Base-by-base conservation (phyloP, 1,140 invertebrate species). In the Belonocnema kinseyi region DNA sequence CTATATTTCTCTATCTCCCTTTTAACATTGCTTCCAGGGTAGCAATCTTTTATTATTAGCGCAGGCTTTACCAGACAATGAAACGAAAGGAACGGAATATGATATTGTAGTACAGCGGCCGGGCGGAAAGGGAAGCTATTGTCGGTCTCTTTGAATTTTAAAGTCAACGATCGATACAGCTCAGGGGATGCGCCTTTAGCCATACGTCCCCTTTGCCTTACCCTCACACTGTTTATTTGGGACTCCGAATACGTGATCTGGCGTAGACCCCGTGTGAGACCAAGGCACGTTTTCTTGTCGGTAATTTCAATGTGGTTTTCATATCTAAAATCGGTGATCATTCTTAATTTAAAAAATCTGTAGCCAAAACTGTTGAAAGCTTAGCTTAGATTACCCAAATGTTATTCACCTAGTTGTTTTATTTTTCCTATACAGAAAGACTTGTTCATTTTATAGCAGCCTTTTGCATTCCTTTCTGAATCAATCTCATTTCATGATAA, bases 131-230 rank as follows among this genome's bases (percentile, higher is more conserved):
- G 90, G 88, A 90, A 91, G 89, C 90, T 90, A 91, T 92, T 91
- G 91, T 92, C 90, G 91, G 91, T 91, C 90, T 91, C 90, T 92
- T 92, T 92, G 90, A 92, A 91, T 92, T 92, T 92, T 92, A 91
- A 92, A 92, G 91, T 92, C 91, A 90, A 87, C 89, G 90, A 91
- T 90, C 90, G 89, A 91, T 91, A 91, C 87, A 85, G 86, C 90
- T 88, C 85, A 85, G 85, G 88, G 88, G 90, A 90, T 91, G 89
- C 87, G 90, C 91, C 90, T 91, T 89, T 87, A 88, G 88, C 89
- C 90, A 87, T 89, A 88, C 84, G 83, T 87, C 82, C 82, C 79
- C 78, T 79, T 72, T 83, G 79, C 77, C 78, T 73, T 77, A 77
- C 74, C 40, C 58, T 66, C 70, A 71, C 77, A 79, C 53, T 84